Conservation (phyloP, 2,888 invertebrate species). For the Spodoptera exigua region DNA sequence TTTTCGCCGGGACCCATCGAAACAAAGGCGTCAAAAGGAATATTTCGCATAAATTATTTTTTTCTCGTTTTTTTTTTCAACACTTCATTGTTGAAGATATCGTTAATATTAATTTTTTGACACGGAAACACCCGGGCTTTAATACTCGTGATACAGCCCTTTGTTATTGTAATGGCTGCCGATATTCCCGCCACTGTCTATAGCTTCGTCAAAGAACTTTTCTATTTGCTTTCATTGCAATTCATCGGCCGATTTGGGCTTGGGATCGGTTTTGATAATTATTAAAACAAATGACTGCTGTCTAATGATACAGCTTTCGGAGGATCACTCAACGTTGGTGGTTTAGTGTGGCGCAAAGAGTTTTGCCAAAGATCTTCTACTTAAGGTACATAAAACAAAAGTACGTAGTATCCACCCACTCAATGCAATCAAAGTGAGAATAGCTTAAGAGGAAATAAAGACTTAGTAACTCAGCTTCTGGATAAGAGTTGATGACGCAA, state of each 20-base stretch:
- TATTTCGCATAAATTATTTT: conserved; percentile 87
- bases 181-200: conserved; percentile 58
- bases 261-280: conserved; percentile 22
- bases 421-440: conserved; percentile 28
- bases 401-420: no score
- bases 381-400: no score
- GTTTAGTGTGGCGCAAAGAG: no score
- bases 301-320: background rate
- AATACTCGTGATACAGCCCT: conserved; percentile 83
- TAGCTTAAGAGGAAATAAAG: conserved; percentile 18
- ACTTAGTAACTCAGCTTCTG: conserved; percentile 28
- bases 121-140: conserved; percentile 83
- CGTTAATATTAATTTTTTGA: conserved; percentile 89
- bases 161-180: conserved; percentile 85
- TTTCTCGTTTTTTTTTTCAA: conserved; percentile 73
- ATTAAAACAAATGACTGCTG: conserved; percentile 33
- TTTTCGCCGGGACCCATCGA: conserved; percentile 68
- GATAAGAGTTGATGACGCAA: conserved; percentile 59
- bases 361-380: no score
- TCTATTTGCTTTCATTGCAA: conserved; percentile 51
- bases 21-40: conserved; percentile 86
- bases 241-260: conserved; percentile 37
- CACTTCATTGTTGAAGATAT: conserved; percentile 87
- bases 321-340: no score
- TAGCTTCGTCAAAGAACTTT: conserved; percentile 47